Evolutionary conservation across 2,113 vertebrate species (phyloP).

Genomic region (Gnathonemus longibarbis): DNA sequence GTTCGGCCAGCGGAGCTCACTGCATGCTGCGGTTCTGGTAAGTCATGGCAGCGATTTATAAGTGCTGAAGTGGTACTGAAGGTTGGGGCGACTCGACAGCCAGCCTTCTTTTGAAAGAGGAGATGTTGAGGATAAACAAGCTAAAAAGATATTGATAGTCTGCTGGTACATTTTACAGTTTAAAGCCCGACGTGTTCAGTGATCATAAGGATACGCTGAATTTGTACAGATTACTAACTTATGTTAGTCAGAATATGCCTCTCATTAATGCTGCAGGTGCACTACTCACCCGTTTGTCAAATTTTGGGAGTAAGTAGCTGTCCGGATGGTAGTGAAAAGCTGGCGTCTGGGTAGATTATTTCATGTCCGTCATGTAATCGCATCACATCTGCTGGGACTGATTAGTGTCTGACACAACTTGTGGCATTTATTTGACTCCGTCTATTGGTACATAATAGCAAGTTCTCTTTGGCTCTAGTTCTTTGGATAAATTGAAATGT

Average conservation of each 20-base stretch:
- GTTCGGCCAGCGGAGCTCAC: neutral
- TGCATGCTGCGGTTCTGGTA: neutral
- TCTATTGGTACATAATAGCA: no score
- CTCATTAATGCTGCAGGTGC: neutral
- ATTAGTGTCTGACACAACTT: no score
- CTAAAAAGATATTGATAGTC: neutral
- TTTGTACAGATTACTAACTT: neutral
- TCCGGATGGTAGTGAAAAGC: neutral
- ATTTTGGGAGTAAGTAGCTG: neutral
- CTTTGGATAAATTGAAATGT: neutral
- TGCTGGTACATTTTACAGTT: neutral
- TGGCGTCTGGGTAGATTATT: no score
- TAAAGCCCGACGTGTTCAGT: neutral
- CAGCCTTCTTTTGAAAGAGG: neutral
- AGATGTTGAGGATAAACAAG: neutral
- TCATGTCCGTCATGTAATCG: no score
- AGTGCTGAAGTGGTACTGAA: neutral
- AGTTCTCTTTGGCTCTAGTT: no score
- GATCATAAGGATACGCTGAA: neutral
- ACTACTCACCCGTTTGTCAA: neutral
- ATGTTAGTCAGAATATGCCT: neutral
- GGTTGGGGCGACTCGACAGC: neutral
- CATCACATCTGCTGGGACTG: no score
- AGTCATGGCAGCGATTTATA: neutral
- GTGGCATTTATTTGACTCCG: no score